Percentiles rank a stretch among this genome's conserved stretches.
phyloP scores from a whole-genome alignment of 2,888 invertebrate genomes.

The Lasioglossum oenotherae region DNA sequence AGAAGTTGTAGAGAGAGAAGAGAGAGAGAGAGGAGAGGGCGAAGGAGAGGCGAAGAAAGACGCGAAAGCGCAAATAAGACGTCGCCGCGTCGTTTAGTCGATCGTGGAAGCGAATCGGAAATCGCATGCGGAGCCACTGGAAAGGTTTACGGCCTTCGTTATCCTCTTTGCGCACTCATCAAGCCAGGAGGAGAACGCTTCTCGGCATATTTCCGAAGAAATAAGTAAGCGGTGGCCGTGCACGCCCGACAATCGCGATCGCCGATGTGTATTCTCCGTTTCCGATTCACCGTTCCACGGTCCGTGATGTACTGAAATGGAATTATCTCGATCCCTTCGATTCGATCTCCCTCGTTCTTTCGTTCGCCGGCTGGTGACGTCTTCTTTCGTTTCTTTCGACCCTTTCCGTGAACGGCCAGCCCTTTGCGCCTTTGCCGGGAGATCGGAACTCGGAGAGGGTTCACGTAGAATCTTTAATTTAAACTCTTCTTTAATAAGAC shows the following conservation, averaged over 20 bases:
- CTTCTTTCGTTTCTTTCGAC: constrained; percentile 45
- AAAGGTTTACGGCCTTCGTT: constrained; percentile 64
- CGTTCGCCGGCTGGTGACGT: constrained; percentile 41
- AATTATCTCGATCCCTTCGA: constrained; percentile 58
- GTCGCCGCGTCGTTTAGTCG: constrained; percentile 57
- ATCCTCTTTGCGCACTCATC: constrained; percentile 62
- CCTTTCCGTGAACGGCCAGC: constrained; percentile 18
- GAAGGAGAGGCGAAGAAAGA: constrained; percentile 38
- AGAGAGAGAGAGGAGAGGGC: neutral
- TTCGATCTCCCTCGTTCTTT: constrained; percentile 50
- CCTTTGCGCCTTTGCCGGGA: constrained; percentile 9
- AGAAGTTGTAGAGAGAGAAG: neutral
- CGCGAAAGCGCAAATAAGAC: constrained; percentile 62
- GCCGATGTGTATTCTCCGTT: constrained; percentile 56
- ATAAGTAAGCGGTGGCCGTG: constrained; percentile 42
- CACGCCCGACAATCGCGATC: constrained; percentile 55
- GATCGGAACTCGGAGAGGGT: constrained; percentile 7
- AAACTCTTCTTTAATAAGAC: constrained; percentile 9
- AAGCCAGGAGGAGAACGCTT: constrained; percentile 38
- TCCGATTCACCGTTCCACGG: constrained; percentile 47
- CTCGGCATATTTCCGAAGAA: constrained; percentile 50
- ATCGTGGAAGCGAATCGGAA: constrained; percentile 58
- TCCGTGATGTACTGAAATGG: constrained; percentile 51
- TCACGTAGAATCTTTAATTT: constrained; percentile 3
- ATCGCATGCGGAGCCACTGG: constrained; percentile 55